These are phyloP conservation scores for Scaptomyza flava DNA, from an alignment of 2,888 invertebrate genomes.

Conservation along the genomic window DNA sequence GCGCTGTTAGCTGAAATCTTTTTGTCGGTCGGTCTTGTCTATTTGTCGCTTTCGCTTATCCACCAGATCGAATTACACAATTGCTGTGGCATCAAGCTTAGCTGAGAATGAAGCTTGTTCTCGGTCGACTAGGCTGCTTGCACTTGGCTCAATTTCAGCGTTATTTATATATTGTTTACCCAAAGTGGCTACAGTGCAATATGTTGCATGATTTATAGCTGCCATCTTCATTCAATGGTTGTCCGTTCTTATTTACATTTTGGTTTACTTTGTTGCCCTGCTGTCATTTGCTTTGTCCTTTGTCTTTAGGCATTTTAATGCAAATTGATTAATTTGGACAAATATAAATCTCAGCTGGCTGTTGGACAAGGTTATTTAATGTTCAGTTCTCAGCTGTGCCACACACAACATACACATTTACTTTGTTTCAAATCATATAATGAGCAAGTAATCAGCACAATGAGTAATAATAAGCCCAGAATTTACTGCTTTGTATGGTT, in stretches of 20 bases:
- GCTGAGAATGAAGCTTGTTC: conserved; percentile 19
- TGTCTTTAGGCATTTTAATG: conserved; percentile 55
- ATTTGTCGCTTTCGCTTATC: conserved; percentile 9
- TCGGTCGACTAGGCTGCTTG: conserved; percentile 31
- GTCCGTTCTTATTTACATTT: conserved; percentile 50
- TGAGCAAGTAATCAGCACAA: conserved; percentile 41
- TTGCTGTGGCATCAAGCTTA: conserved; percentile 16
- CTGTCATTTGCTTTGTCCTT: conserved; percentile 43
- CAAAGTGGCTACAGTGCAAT: conserved; percentile 61
- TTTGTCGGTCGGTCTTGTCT: background rate
- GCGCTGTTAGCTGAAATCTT: conserved; percentile 33
- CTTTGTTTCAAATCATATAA: conserved; percentile 40
- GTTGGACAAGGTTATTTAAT: conserved; percentile 46
- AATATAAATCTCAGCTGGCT: conserved; percentile 61
- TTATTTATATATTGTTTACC: conserved; percentile 76
- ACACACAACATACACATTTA: conserved; percentile 4
- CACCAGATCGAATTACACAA: conserved; percentile 51
- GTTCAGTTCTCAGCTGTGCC: conserved; percentile 35
- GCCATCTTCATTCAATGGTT: conserved; percentile 57
- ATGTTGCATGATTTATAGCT: conserved; percentile 75
- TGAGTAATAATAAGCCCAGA: conserved; percentile 28
- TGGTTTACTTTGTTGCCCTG: conserved; percentile 27
- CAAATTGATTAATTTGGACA: conserved; percentile 73
- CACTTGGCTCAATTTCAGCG: conserved; percentile 70
- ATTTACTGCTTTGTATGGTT: background rate